phyloP scores from a whole-genome alignment of 2,113 vertebrate species.

The Terrapene triunguis region DNA sequence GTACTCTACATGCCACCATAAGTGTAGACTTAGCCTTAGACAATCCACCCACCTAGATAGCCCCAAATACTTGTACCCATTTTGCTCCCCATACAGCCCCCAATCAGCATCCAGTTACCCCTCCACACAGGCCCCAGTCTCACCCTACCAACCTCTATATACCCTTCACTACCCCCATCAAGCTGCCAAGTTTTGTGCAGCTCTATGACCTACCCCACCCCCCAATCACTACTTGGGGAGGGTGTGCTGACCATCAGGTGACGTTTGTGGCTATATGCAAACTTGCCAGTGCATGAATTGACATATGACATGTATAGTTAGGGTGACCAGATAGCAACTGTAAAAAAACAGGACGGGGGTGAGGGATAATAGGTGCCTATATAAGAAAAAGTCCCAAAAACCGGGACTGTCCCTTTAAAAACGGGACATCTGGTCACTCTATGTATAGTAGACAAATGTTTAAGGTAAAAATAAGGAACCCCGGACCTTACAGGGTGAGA shows the following conservation, averaged over 20 bases:
- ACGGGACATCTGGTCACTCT: too few species aligned
- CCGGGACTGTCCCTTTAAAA: too few species aligned
- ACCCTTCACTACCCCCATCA: accelerated
- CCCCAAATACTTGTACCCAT: neutral
- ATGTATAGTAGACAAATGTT: neutral
- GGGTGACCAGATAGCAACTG: too few species aligned
- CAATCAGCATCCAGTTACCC: neutral
- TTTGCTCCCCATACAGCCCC: neutral
- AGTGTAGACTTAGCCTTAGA: neutral
- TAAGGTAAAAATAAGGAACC: neutral
- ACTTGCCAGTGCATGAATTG: neutral
- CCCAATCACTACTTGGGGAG: accelerated
- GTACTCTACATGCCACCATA: neutral
- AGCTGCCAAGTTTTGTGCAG: accelerated
- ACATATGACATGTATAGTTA: neutral
- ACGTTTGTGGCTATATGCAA: neutral
- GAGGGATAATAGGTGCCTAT: too few species aligned
- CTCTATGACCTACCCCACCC: neutral
- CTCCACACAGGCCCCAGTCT: neutral
- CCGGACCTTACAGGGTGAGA: neutral
- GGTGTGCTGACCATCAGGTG: neutral
- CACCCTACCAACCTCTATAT: accelerated
- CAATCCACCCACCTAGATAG: neutral
- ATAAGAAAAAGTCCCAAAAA: too few species aligned
- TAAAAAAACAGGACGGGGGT: too few species aligned